Base-by-base conservation (phyloP, 2,888 invertebrate genomes). In the Andrena hattorfiana region DNA sequence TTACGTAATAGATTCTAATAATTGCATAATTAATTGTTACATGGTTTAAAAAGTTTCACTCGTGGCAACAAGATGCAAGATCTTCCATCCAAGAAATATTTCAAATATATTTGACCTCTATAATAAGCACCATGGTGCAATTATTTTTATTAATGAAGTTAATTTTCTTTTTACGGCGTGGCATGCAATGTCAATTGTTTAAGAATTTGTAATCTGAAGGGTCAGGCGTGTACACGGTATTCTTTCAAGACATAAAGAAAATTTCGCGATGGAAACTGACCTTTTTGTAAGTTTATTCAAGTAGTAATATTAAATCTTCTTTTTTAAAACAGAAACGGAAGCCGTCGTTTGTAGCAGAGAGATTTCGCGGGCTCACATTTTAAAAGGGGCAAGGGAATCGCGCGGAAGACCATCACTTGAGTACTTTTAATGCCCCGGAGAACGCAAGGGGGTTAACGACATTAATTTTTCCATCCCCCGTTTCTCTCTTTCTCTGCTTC, bases 391-490 rank as follows among this genome's bases (percentile, higher is more conserved):
- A 74, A 85, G 81, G 82, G 83, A 87, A 87, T 85, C 82, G 77
- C 78, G 82, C 74, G 86, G 85, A 90, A 88, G 85, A 85, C 87
- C 87, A 82, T 78, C 81, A 80, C 84, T 84, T 74, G 89, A 88
- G 84, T 86, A 90, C 90, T 90, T 90, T 91, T 91, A 90, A 90
- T 90, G 82, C 89, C 84, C 83, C 78, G 72, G 86, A 88, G 85
- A 87, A 89, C 87, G 84, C 85, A 77, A 83, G 80, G 77, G 82
- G 87, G 87, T 90, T 91, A 89, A 90, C 84, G 84, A 85, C 85
- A 89, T 91, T 91, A 91, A 91, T 89, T 90, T 89, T 88, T 89
- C 88, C 88, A 87, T 79, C 81, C 80, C 72, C 81, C 83, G 78
- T 87, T 84, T 80, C 81, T 63, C 83, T 86, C 81, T 84, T 77